Evolutionary conservation across 2,797 vertebrate genomes (phyloP).

Genomic region (Chrosomus eos): DNA sequence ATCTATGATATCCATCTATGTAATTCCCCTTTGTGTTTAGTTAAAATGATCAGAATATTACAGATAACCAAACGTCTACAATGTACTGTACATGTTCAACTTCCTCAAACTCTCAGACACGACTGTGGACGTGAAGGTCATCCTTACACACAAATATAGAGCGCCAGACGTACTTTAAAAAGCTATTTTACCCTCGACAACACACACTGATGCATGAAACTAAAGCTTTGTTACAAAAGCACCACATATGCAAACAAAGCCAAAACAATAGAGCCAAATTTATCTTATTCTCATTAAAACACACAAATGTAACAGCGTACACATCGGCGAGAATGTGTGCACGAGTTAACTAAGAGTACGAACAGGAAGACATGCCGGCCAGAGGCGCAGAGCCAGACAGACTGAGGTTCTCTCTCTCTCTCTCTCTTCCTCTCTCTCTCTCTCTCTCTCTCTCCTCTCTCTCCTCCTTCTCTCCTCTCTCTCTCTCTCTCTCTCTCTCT

Average conservation of each 20-base stretch:
- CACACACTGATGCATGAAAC: conserved; percentile 18
- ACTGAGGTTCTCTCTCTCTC: conserved; percentile 51
- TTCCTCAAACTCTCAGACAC: background rate
- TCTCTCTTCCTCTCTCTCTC: conserved; percentile 51
- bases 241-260: background rate
- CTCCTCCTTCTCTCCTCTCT: conserved; percentile 51
- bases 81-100: background rate
- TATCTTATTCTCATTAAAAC: conserved; percentile 34
- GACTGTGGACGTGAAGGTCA: background rate
- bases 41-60: background rate
- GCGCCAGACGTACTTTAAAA: conserved; percentile 38
- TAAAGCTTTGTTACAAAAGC: background rate
- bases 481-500: conserved; percentile 50
- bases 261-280: conserved; percentile 16
- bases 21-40: background rate
- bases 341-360: conserved; percentile 58
- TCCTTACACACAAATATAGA: conserved; percentile 37
- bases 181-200: conserved; percentile 31
- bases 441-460: conserved; percentile 48
- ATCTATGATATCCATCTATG: background rate
- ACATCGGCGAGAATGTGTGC: conserved; percentile 39
- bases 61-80: background rate
- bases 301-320: background rate
- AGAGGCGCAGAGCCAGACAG: conserved; percentile 55
- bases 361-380: conserved; percentile 58